A percentile compares a stretch with the other conserved stretches of the same genome.
Conservation (phyloP, 2,113 vertebrate species). For the Tor tambroides region DNA sequence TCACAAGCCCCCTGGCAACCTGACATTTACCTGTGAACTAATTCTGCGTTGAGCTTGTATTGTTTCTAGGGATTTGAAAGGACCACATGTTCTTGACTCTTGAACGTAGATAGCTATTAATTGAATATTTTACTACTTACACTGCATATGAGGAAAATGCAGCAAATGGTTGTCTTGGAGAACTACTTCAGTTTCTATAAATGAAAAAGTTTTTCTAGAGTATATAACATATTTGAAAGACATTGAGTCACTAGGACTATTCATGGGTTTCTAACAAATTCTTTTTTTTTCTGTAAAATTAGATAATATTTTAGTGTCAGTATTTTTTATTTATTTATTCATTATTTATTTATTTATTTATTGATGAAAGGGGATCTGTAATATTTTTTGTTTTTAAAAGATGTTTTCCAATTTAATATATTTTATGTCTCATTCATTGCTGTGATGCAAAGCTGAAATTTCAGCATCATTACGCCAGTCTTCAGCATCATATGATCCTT, state of each 20-base stretch:
- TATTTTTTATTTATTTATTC: not conserved
- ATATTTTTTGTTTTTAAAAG: too few relatives aligned
- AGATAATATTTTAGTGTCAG: too few relatives aligned
- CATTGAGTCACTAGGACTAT: not conserved
- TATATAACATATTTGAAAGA: not conserved
- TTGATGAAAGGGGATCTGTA: too few relatives aligned
- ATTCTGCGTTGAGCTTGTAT: not conserved
- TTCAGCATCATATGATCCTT: too few relatives aligned
- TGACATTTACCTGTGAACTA: not conserved
- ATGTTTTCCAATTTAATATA: too few relatives aligned
- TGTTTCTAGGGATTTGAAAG: not conserved
- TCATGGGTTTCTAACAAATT: too few relatives aligned
- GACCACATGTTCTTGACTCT: not conserved
- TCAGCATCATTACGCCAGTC: too few relatives aligned
- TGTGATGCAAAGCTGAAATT: too few relatives aligned
- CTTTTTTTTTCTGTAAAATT: not conserved
- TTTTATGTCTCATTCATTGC: too few relatives aligned
- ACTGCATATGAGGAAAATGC: not conserved
- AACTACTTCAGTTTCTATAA: not conserved
- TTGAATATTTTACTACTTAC: not conserved
- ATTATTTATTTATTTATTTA: not conserved
- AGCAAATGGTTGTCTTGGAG: not conserved
- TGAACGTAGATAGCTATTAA: not conserved
- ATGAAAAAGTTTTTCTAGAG: not conserved
- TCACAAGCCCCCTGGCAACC: not conserved